phyloP scores from a whole-genome alignment of 2,113 vertebrate genomes.

The Ammodytes marinus region DNA sequence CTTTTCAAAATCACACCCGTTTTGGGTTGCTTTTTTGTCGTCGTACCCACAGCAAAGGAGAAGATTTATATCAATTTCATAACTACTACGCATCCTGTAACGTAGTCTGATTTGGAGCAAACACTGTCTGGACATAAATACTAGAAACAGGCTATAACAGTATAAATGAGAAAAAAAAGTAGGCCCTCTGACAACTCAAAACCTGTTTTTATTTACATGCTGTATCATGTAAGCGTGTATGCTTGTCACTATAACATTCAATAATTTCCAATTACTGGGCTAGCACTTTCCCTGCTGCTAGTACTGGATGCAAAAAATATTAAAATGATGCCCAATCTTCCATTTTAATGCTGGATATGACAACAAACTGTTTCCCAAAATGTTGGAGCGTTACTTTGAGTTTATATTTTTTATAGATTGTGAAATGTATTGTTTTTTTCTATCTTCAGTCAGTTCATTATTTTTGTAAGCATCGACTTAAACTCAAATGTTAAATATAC shows the following conservation, averaged over 20 bases:
- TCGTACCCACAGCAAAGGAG: background rate
- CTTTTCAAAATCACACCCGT: background rate
- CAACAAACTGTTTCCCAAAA: constrained; percentile 27
- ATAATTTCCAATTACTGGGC: background rate
- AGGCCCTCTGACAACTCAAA: background rate
- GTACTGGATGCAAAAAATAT: constrained; percentile 6
- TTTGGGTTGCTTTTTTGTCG: constrained; percentile 30
- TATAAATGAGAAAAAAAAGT: background rate
- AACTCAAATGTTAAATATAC: background rate
- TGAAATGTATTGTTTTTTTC: background rate
- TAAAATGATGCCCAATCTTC: background rate
- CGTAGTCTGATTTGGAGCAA: background rate
- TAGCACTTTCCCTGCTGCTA: background rate
- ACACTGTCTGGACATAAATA: background rate
- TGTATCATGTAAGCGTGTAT: background rate
- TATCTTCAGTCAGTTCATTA: too few relatives aligned
- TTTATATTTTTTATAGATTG: background rate
- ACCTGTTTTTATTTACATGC: constrained; percentile 13
- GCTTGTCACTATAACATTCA: background rate
- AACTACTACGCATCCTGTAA: background rate
- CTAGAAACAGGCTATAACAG: background rate
- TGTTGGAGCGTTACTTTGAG: background rate
- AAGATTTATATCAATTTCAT: background rate
- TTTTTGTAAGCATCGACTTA: background rate
- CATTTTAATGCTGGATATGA: constrained; percentile 1